These are phyloP conservation scores for Crossaster papposus DNA, from an alignment of 53 echinoderm and acorn worm genomes.

Conservation along the genomic window DNA sequence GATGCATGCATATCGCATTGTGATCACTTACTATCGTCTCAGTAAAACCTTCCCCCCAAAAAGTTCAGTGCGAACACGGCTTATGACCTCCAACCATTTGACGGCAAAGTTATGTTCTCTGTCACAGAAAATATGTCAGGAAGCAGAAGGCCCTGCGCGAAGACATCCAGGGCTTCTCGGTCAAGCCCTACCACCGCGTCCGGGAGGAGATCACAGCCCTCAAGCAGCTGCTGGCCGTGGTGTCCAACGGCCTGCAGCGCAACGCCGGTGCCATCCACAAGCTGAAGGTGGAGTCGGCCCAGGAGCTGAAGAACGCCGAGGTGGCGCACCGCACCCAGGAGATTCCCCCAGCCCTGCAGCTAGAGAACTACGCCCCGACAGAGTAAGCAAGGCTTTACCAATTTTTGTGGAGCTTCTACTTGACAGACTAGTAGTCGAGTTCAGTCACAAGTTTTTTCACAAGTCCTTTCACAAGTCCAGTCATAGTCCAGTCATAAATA, in stretches of 20 bases:
- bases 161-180: conserved; percentile 89
- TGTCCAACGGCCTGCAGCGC: conserved; percentile 83
- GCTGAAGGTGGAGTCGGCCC: conserved; percentile 88
- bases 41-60: too few relatives aligned
- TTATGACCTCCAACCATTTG: too few relatives aligned
- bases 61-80: too few relatives aligned
- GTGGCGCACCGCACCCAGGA: conserved; percentile 93
- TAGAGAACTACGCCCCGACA: conserved; percentile 86
- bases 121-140: conserved; percentile 81
- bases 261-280: conserved; percentile 90
- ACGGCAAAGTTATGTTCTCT: too few relatives aligned
- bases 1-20: too few relatives aligned
- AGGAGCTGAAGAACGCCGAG: conserved; percentile 94
- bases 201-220: conserved; percentile 87
- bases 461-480: too few relatives aligned
- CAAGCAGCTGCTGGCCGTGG: conserved; percentile 84
- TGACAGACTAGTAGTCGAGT: too few relatives aligned
- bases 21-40: too few relatives aligned
- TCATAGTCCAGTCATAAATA: too few relatives aligned
- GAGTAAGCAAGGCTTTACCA: conserved; percentile 70
- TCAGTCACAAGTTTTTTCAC: too few relatives aligned
- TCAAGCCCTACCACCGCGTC: conserved; percentile 84
- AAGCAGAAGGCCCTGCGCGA: conserved; percentile 90
- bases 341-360: conserved; percentile 91
- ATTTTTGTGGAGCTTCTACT: background rate